phyloP scores from a whole-genome alignment of 2,888 invertebrate genomes.

The Chrysolina americana region DNA sequence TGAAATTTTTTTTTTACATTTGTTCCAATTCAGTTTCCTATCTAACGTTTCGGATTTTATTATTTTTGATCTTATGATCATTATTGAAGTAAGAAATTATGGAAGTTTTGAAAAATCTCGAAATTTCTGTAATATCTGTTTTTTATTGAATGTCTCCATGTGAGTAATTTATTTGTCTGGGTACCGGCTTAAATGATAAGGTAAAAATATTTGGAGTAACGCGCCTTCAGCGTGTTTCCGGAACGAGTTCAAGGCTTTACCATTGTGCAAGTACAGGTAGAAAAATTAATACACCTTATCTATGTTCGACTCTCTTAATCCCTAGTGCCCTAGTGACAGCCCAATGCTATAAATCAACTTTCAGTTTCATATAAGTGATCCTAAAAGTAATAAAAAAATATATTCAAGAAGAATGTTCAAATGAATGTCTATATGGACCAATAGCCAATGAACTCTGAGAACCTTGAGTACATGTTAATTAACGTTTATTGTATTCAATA shows the following conservation, averaged over 20 bases:
- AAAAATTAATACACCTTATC: not conserved
- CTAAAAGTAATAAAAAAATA: not conserved
- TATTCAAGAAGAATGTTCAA: not conserved
- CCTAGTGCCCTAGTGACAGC: not conserved
- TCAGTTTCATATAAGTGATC: not conserved
- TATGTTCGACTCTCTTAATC: not conserved
- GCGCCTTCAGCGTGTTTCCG: not conserved
- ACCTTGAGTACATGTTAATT: slow-evolving; percentile 8
- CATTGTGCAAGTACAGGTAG: not conserved
- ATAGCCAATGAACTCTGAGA: not conserved
- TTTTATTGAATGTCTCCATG: no score
- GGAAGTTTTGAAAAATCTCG: no score
- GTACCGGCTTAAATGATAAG: no score
- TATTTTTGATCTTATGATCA: no score
- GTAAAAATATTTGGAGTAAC: no score
- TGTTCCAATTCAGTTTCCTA: no score
- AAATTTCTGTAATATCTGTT: no score
- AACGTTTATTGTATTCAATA: not conserved
- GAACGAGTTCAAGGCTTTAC: not conserved
- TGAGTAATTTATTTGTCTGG: no score
- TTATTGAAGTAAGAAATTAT: no score
- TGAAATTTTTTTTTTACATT: no score
- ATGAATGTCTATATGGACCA: not conserved
- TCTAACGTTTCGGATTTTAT: no score
- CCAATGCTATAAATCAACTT: not conserved